Conservation (phyloP, 2,888 invertebrate species). For the Torymus auratus region DNA sequence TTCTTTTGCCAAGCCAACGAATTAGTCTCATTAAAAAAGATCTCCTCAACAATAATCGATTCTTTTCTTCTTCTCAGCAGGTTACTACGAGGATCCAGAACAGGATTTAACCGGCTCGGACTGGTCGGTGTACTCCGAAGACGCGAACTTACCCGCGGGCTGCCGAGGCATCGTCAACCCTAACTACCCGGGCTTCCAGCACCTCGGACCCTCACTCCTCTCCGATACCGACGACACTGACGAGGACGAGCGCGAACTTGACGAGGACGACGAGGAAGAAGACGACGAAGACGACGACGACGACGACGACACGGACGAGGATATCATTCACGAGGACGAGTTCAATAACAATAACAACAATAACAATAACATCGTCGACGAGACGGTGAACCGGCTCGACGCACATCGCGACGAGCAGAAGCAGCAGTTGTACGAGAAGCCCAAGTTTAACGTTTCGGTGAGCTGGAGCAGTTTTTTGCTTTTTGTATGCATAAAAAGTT, state of each 20-base stretch:
- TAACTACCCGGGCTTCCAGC: constrained; percentile 90
- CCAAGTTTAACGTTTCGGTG: constrained; percentile 79
- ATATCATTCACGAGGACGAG: constrained; percentile 72
- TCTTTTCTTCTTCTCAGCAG: constrained; percentile 37
- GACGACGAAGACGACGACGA: constrained; percentile 77
- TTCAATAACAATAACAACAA: constrained; percentile 74
- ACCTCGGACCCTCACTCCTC: constrained; percentile 80
- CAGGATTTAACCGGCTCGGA: constrained; percentile 63
- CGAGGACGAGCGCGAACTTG: constrained; percentile 76
- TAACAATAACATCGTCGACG: constrained; percentile 72
- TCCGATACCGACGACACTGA: constrained; percentile 77
- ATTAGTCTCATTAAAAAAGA: too few relatives aligned
- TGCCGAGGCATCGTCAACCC: constrained; percentile 88
- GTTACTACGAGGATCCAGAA: constrained; percentile 60
- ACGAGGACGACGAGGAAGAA: constrained; percentile 74
- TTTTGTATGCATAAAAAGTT: too few relatives aligned
- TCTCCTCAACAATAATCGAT: too few relatives aligned
- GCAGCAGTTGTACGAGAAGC: constrained; percentile 78
- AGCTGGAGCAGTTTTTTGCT: constrained; percentile 26
- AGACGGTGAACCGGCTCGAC: constrained; percentile 78
- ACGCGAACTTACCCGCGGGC: constrained; percentile 72
- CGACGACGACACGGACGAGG: constrained; percentile 77
- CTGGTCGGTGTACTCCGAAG: constrained; percentile 74
- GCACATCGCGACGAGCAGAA: constrained; percentile 79
- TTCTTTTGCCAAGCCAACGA: too few relatives aligned